Conservation (phyloP, 1,140 invertebrate genomes). For the Conus betulinus region DNA sequence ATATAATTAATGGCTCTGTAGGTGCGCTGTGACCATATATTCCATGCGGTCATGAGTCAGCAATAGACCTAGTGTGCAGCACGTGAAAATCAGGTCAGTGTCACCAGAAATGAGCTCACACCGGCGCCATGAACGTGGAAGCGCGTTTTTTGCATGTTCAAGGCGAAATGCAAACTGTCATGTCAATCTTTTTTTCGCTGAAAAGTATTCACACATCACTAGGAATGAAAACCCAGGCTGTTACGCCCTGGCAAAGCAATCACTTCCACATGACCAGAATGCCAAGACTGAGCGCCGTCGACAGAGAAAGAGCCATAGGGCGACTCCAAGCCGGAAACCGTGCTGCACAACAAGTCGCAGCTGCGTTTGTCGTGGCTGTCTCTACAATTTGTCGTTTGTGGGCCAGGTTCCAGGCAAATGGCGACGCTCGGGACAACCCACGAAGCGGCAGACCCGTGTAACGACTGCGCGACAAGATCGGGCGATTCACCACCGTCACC, state of each 20-base stretch:
- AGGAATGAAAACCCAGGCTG: not conserved
- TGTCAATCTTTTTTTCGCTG: no score
- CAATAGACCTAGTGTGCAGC: no score
- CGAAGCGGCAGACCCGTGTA: not conserved
- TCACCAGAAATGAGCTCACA: no score
- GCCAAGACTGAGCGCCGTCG: not conserved
- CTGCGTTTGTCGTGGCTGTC: not conserved
- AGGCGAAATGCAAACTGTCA: no score
- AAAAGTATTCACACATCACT: not conserved
- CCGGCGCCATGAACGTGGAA: no score
- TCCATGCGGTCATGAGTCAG: no score
- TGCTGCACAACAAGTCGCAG: not conserved
- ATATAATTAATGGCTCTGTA: no score
- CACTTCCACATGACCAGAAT: not conserved
- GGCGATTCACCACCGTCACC: not conserved
- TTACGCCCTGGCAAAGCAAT: not conserved
- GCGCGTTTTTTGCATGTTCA: no score
- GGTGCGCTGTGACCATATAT: no score
- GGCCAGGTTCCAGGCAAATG: not conserved
- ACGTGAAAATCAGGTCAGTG: no score
- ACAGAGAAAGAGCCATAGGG: not conserved
- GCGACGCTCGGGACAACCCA: not conserved
- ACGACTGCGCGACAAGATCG: conserved; percentile 13
- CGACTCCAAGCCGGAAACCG: not conserved
- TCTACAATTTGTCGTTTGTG: conserved; percentile 9